phyloP scores from a whole-genome alignment of 2,888 invertebrate genomes.

The Drosophila lutescens region DNA sequence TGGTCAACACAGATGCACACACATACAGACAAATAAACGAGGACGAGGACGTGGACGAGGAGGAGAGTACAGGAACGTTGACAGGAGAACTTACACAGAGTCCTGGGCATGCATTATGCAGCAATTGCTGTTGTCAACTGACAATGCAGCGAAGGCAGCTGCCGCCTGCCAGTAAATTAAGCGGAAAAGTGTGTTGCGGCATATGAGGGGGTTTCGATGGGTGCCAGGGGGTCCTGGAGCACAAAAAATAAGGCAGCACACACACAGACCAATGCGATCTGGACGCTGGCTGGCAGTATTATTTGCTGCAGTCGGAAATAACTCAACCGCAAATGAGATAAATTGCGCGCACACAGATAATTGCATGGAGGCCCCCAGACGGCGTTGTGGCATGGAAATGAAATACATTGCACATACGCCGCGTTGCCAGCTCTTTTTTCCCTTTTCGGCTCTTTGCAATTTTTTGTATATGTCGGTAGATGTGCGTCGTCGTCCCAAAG shows the following conservation, averaged over 20 bases:
- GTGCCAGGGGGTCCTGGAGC: constrained; percentile 9
- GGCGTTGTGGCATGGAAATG: constrained; percentile 41
- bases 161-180: constrained; percentile 79
- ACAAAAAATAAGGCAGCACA: constrained; percentile 28
- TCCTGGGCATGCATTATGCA: constrained; percentile 69
- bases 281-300: constrained; percentile 43
- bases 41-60: not conserved
- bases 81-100: constrained; percentile 47
- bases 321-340: constrained; percentile 83
- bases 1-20: constrained; percentile 13
- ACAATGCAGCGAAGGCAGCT: constrained; percentile 54
- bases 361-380: constrained; percentile 57
- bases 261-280: constrained; percentile 16
- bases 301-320: constrained; percentile 79
- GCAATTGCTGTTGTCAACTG: constrained; percentile 75
- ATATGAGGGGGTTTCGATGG: constrained; percentile 15
- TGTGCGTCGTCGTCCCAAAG: constrained; percentile 22
- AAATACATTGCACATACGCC: constrained; percentile 46
- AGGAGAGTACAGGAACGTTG: constrained; percentile 38
- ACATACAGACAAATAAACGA: not conserved
- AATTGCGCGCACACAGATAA: constrained; percentile 79
- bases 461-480: constrained; percentile 28
- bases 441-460: constrained; percentile 25
- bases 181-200: constrained; percentile 76
- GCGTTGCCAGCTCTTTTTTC: constrained; percentile 18